Evolutionary conservation across 23 tunicate genomes (phyloP).

Genomic region (Phallusia fumigata): DNA sequence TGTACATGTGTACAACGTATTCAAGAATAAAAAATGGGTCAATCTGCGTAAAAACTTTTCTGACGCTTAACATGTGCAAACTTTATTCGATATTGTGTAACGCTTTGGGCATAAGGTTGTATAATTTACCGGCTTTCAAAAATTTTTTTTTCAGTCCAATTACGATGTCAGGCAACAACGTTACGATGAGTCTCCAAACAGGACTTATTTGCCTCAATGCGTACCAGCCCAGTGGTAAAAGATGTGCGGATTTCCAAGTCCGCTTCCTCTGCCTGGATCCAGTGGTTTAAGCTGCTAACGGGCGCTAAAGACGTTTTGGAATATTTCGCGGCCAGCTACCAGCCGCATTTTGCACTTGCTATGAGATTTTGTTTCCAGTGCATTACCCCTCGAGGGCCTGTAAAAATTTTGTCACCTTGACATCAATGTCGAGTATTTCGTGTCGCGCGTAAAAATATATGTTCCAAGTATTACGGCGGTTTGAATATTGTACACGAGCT

Average conservation of each 20-base stretch:
- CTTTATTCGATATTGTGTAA: too few relatives aligned
- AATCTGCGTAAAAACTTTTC: not conserved
- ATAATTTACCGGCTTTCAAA: too few relatives aligned
- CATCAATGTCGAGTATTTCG: not conserved
- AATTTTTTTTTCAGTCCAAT: conserved; percentile 39
- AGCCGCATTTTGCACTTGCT: not conserved
- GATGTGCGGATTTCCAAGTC: conserved; percentile 68
- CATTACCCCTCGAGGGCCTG: conserved; percentile 4
- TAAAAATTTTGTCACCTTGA: not conserved
- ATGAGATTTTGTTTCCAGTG: not conserved
- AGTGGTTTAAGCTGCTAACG: not conserved
- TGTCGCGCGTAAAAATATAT: not conserved
- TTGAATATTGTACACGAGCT: too few relatives aligned
- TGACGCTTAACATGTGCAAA: too few relatives aligned
- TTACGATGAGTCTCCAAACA: conserved; percentile 26
- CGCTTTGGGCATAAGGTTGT: too few relatives aligned
- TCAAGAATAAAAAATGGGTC: not conserved
- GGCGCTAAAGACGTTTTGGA: not conserved
- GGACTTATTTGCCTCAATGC: conserved; percentile 45
- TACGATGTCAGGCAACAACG: conserved; percentile 46
- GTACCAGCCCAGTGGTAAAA: conserved; percentile 42
- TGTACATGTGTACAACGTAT: too few relatives aligned
- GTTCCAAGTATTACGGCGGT: too few relatives aligned
- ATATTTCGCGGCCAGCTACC: not conserved
- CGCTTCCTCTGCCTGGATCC: conserved; percentile 76